Conservation (phyloP, 1,140 invertebrate genomes). For the Amyelois transitella region DNA sequence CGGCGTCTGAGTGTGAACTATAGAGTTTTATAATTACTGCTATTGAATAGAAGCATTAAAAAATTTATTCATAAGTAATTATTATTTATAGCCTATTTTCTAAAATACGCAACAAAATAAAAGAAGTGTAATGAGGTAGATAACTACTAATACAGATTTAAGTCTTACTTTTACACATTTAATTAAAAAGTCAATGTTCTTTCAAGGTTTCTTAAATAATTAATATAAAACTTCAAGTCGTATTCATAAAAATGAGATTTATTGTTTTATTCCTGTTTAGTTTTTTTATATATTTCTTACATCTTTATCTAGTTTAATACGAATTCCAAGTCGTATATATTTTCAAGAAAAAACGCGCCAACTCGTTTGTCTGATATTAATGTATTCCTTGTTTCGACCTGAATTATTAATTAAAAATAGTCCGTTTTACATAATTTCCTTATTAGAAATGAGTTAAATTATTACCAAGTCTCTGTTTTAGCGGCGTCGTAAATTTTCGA, state of each 20-base stretch:
- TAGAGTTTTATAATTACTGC: slow-evolving; percentile 7
- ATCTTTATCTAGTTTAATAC: not conserved
- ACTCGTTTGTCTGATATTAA: slow-evolving; percentile 20
- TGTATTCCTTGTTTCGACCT: slow-evolving; percentile 40
- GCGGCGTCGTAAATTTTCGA: slow-evolving; percentile 59
- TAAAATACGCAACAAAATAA: too few relatives aligned
- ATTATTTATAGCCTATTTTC: too few relatives aligned
- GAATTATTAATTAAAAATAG: slow-evolving; percentile 68
- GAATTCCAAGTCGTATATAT: not conserved
- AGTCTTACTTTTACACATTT: too few relatives aligned
- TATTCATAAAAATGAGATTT: too few relatives aligned
- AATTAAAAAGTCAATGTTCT: too few relatives aligned
- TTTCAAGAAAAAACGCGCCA: slow-evolving; percentile 1
- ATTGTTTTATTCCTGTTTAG: too few relatives aligned
- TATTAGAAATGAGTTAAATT: slow-evolving; percentile 65
- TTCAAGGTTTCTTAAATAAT: too few relatives aligned
- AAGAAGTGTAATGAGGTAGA: too few relatives aligned
- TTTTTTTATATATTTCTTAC: too few relatives aligned
- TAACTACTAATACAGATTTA: too few relatives aligned
- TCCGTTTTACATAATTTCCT: slow-evolving; percentile 68
- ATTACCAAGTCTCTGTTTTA: slow-evolving; percentile 57
- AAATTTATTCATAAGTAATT: slow-evolving; percentile 6
- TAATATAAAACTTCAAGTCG: too few relatives aligned
- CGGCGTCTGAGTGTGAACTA: slow-evolving; percentile 26
- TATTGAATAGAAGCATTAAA: slow-evolving; percentile 7